Base-by-base conservation (phyloP, 1,140 invertebrate species). In the Apolygus lucorum region DNA sequence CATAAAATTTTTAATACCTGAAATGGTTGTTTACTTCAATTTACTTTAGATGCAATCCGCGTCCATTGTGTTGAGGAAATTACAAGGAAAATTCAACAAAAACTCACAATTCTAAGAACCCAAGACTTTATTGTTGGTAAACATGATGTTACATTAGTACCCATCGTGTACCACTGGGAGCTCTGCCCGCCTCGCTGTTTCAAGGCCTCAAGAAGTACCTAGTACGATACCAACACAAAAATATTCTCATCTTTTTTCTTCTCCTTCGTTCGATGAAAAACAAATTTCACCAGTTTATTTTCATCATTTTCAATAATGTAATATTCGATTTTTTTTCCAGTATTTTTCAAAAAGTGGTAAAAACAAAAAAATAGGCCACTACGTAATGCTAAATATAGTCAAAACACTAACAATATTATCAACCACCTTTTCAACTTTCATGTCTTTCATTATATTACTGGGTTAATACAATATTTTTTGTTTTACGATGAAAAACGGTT, bases 381-480 rank as follows among this genome's bases (percentile, higher is more conserved):
- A 59, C 54, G 13, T 14, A 17, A 59, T 24, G 54, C 54, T 59
- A 59, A 59, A 59, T 21, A 14, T 59, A 59, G 54, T 17, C 11
- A 59, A 59, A 59, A 59, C 4, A 21, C 54, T 59, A 59, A 59
- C 54, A 14, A 59, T 59, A 22, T 59, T 14, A 59, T 59, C 54
- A 59, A 59, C 54, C 54, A 11, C 54, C 22, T 59, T 14, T 22
- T 14, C 54, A 22, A 59, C 22, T 17, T 17, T 59, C 22, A 11
- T 59, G 11, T 17, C 54, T 59, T 24, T 17, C 8, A 59, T 14
- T 59, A 11, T 22, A 59, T 59, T 22, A 13, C 22, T 11, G 8
- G 22, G 13, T 59, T 59, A 59, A 59, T 59, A 8, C 8, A 49
- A 49, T 49, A 49, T 8, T 49, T 49, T 49, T 11, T 49, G 8